These are phyloP conservation scores for Chaetorhynchus papuensis DNA, from an alignment of 2,113 vertebrate species.

Conservation along the genomic window DNA sequence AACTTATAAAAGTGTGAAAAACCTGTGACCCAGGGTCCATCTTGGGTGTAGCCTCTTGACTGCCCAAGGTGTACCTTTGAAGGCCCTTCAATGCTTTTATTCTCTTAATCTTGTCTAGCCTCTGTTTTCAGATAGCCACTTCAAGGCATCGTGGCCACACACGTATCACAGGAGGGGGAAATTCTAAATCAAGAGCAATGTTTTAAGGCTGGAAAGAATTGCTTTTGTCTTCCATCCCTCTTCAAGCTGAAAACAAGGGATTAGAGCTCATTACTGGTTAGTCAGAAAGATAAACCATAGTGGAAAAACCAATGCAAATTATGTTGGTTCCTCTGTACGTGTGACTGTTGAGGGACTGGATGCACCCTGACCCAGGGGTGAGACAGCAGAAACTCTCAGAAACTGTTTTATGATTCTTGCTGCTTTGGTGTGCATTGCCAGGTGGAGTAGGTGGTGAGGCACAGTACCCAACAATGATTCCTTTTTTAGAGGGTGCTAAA, in stretches of 20 bases:
- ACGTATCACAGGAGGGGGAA: not conserved
- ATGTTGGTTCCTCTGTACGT: rapidly evolving
- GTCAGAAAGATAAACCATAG: not conserved
- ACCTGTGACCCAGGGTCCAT: not conserved
- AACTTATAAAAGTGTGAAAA: not conserved
- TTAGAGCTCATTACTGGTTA: not conserved
- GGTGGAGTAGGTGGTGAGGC: not conserved
- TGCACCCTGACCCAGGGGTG: rapidly evolving
- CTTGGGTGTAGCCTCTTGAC: not conserved
- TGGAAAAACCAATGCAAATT: not conserved
- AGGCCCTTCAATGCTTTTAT: not conserved
- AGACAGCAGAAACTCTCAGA: not conserved
- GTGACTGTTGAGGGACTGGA: not conserved
- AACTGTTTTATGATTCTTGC: not conserved
- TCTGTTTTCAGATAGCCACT: not conserved
- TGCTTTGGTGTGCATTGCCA: not conserved
- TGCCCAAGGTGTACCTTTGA: not conserved
- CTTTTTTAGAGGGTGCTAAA: not conserved
- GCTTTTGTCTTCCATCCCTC: no score
- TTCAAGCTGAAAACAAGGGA: not conserved
- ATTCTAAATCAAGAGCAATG: not conserved
- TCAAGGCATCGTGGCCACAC: not conserved
- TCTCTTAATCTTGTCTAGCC: not conserved
- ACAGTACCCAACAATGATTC: not conserved
- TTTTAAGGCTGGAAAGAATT: not conserved